These are phyloP conservation scores for Hyperoplus immaculatus DNA, from an alignment of 2,797 vertebrate genomes.

Conservation along the genomic window DNA sequence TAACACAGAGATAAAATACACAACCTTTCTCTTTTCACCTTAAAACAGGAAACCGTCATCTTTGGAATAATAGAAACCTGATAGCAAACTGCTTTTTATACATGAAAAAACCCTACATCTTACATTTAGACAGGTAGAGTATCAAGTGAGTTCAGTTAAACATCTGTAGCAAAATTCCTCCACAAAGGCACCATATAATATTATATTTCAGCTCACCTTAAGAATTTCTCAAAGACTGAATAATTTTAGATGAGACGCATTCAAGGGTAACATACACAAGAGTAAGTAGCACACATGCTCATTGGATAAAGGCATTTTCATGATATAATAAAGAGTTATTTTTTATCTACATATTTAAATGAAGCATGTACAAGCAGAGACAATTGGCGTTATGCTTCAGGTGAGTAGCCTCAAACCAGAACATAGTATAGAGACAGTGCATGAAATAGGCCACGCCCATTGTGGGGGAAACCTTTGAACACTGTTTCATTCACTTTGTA, in stretches of 20 bases:
- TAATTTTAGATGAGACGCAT: not conserved
- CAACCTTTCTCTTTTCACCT: slow-evolving; percentile 22
- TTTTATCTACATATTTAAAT: slow-evolving; percentile 1
- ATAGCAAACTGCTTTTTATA: not conserved
- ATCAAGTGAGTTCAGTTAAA: not conserved
- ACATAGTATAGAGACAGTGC: not conserved
- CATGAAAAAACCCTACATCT: slow-evolving; percentile 7
- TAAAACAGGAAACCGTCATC: slow-evolving; percentile 39
- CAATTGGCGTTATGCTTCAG: not conserved
- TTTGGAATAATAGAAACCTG: slow-evolving; percentile 21
- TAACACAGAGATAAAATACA: slow-evolving; percentile 35
- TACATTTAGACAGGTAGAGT: slow-evolving; percentile 18
- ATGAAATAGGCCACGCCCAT: too few relatives aligned
- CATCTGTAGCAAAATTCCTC: slow-evolving; percentile 3
- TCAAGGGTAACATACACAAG: not conserved
- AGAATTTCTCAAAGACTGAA: not conserved
- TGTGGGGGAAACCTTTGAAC: too few relatives aligned
- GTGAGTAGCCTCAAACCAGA: not conserved
- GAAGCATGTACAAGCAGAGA: not conserved
- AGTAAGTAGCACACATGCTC: not conserved
- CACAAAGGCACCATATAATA: not conserved
- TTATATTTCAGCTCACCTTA: not conserved
- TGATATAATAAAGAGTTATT: not conserved
- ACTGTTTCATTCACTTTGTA: too few relatives aligned
- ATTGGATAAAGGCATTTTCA: slow-evolving; percentile 25